Base-by-base conservation (phyloP, 2,888 invertebrate species). In the Lypha dubia region DNA sequence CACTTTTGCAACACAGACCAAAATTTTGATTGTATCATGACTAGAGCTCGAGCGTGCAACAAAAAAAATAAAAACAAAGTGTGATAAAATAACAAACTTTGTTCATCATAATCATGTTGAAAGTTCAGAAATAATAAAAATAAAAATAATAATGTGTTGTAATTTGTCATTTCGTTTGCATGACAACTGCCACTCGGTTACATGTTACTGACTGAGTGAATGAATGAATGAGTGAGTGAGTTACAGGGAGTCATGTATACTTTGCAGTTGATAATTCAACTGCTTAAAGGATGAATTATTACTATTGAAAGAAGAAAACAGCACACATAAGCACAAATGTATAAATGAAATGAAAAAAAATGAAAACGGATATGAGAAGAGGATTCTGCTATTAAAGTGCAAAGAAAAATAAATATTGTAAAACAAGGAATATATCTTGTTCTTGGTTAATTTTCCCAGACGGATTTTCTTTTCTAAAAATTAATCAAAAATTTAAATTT, bases 131-230 rank as follows among this genome's bases (percentile, higher is more conserved):
- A 79, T 63, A 63, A 65, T 79, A 79, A 38, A 58, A 77, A 76
- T 74, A 58, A 60, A 58, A 58, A 49, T 53, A 74, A 73, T 77
- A 77, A 80, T 80, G 76, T 80, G 58, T 56, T 77, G 77, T 81
- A 81, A 81, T 84, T 84, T 84, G 81, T 84, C 74, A 84, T 77
- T 84, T 71, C 17, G 53, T 53, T 65, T 51, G 53, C 63, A 70
- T 63, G 51, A 79, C 62, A 41, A 46, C 35, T 53, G 17, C 46
- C 9, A 35, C 28, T 4, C 35, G 46, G 60, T 46, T 32, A 15
- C 60, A 32, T 32, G 13, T 7, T 32, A 32, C 32, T 8, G 35
- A 38, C 35, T 8, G 11, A 7, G 11, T 38, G 35, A n/a, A n/a
- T 28, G 28, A 28, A 5, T 28, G 28, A 28, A 5, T 28, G 28